Evolutionary conservation across 2,113 vertebrate genomes (phyloP).

Genomic region (Dendrocopos noguchii): DNA sequence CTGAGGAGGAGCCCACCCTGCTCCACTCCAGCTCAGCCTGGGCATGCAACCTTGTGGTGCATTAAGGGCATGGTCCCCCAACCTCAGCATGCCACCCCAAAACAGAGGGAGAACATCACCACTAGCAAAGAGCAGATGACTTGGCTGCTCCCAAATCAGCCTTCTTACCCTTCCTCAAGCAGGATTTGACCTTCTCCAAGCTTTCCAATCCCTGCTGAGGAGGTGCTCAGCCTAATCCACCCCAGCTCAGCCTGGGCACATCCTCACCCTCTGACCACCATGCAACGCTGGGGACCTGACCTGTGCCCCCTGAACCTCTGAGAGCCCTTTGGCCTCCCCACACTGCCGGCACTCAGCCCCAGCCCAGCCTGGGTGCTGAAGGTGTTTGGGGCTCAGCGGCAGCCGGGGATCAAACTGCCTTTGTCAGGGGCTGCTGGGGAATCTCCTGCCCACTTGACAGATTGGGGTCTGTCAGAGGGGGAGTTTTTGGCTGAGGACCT

Average conservation of each 20-base stretch:
- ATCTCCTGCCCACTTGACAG: background rate
- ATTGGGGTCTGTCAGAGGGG: background rate
- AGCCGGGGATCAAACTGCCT: background rate
- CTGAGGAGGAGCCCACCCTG: too few species aligned
- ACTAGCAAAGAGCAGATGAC: too few species aligned
- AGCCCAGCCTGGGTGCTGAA: background rate
- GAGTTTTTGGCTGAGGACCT: background rate
- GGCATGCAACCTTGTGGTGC: too few species aligned
- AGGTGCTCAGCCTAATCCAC: background rate
- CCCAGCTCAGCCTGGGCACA: background rate
- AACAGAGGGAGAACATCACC: too few species aligned
- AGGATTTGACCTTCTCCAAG: background rate
- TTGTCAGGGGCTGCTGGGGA: background rate
- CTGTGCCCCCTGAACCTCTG: background rate
- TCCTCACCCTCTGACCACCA: background rate
- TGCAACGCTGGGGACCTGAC: too few species aligned
- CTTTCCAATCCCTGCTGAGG: background rate
- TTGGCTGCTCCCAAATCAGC: too few species aligned
- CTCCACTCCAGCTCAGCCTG: background rate
- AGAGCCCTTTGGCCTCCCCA: background rate
- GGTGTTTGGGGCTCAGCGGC: accelerated
- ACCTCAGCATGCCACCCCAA: too few species aligned
- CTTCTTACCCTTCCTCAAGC: too few species aligned
- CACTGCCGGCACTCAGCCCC: accelerated
- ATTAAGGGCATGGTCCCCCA: too few species aligned